Evolutionary conservation across 2,113 vertebrate genomes (phyloP).

Genomic region (Pterophyllum scalare): DNA sequence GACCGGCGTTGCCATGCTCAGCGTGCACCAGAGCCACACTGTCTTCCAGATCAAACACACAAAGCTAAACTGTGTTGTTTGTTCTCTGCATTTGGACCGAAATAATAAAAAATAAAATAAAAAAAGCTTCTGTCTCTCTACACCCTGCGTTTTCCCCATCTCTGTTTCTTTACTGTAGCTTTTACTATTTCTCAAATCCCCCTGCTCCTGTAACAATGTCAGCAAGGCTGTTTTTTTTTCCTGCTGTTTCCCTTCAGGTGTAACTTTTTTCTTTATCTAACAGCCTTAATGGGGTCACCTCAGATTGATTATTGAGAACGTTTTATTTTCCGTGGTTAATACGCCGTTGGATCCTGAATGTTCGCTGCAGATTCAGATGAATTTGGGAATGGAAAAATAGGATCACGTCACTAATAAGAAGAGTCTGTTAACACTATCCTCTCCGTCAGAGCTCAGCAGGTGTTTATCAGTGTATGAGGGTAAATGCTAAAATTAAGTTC

Average conservation of each 20-base stretch:
- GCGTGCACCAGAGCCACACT: background rate
- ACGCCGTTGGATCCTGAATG: background rate
- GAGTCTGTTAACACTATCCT: background rate
- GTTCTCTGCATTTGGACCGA: conserved; percentile 18
- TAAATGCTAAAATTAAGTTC: background rate
- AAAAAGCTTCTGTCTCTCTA: background rate
- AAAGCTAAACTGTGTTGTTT: conserved; percentile 31
- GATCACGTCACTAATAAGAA: background rate
- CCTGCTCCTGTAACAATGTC: background rate
- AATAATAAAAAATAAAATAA: conserved; percentile 25
- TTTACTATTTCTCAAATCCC: background rate
- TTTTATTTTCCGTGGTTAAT: background rate
- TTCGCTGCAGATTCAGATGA: background rate
- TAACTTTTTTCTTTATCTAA: background rate
- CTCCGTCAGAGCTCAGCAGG: background rate
- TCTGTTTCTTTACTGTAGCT: conserved; percentile 9
- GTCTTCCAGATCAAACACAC: conserved; percentile 27
- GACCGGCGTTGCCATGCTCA: conserved; percentile 29
- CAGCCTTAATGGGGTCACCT: background rate
- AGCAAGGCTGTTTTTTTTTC: background rate
- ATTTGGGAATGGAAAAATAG: background rate
- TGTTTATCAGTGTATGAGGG: background rate
- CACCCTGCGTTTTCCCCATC: background rate
- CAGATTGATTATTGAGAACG: background rate
- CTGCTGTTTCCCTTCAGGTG: background rate